Conservation (phyloP, 2,113 vertebrate genomes). For the Menidia beryllina region DNA sequence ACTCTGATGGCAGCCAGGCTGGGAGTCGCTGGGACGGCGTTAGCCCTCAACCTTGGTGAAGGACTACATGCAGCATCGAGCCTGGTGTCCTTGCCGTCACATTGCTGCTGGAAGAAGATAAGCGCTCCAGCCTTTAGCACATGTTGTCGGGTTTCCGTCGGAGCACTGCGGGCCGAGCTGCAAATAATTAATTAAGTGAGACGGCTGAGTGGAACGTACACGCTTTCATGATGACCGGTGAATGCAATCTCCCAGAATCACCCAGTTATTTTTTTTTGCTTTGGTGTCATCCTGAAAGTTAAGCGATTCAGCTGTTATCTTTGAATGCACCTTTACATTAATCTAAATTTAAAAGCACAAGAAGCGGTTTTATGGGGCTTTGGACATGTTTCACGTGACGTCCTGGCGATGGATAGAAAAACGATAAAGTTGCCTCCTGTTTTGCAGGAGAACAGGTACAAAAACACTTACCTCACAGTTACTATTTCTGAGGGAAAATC, state of each 20-base stretch:
- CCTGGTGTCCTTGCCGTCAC: slow-evolving; percentile 67
- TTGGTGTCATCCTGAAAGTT: slow-evolving; percentile 21
- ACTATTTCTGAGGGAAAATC: slow-evolving; percentile 37
- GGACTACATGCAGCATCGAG: slow-evolving; percentile 63
- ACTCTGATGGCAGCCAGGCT: slow-evolving; percentile 43
- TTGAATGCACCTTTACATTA: slow-evolving; percentile 12
- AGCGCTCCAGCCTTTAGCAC: slow-evolving; percentile 53
- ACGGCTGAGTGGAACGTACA: not conserved
- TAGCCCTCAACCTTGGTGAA: slow-evolving; percentile 75
- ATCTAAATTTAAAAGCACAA: slow-evolving; percentile 14
- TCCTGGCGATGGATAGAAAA: not conserved
- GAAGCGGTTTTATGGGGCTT: slow-evolving; percentile 5
- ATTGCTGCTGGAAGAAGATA: slow-evolving; percentile 71
- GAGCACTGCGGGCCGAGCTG: slow-evolving; percentile 17
- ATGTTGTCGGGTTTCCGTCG: slow-evolving; percentile 26
- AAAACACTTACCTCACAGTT: slow-evolving; percentile 51
- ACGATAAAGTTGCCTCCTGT: not conserved
- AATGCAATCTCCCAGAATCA: slow-evolving; percentile 6
- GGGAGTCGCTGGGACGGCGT: slow-evolving; percentile 55
- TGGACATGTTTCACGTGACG: slow-evolving; percentile 6
- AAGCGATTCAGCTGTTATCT: slow-evolving; percentile 19
- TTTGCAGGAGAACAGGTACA: not conserved
- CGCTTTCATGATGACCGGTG: slow-evolving; percentile 2
- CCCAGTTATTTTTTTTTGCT: slow-evolving; percentile 10
- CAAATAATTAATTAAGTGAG: slow-evolving; percentile 46